Conservation (phyloP, 2,888 invertebrate genomes). For the Mactromeris polynyma region DNA sequence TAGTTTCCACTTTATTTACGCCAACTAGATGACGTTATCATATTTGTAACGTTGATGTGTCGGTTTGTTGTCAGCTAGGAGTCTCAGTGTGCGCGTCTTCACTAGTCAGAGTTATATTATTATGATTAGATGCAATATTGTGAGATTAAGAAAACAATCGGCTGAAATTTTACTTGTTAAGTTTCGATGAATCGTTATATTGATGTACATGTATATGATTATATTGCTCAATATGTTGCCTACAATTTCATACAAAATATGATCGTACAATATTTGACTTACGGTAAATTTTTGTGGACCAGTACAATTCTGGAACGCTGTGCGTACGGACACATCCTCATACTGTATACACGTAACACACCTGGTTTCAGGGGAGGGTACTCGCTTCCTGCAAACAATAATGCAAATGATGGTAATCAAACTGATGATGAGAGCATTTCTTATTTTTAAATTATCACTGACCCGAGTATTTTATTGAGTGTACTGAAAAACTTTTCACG, state of each 20-base stretch:
- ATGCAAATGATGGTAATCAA: too few relatives aligned
- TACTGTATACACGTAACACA: constrained; percentile 81
- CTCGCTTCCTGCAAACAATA: constrained; percentile 64
- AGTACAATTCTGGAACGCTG: constrained; percentile 88
- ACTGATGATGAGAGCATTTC: too few relatives aligned
- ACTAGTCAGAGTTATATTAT: background rate
- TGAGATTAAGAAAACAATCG: background rate
- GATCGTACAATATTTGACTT: constrained; percentile 46
- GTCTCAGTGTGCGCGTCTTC: background rate
- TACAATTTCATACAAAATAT: background rate
- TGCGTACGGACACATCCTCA: constrained; percentile 88
- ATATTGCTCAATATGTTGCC: background rate
- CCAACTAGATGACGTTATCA: background rate
- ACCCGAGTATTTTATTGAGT: too few relatives aligned
- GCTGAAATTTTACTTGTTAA: background rate
- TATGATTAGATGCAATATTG: background rate
- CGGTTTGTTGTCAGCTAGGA: background rate
- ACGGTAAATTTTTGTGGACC: constrained; percentile 87
- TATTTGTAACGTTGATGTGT: too few relatives aligned
- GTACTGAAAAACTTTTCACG: too few relatives aligned
- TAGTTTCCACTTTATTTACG: background rate
- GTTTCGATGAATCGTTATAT: background rate
- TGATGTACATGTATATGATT: too few relatives aligned
- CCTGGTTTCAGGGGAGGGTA: constrained; percentile 70
- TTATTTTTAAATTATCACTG: too few relatives aligned